Conservation (phyloP, 2,888 invertebrate species). For the Pogonocherus hispidulus region DNA sequence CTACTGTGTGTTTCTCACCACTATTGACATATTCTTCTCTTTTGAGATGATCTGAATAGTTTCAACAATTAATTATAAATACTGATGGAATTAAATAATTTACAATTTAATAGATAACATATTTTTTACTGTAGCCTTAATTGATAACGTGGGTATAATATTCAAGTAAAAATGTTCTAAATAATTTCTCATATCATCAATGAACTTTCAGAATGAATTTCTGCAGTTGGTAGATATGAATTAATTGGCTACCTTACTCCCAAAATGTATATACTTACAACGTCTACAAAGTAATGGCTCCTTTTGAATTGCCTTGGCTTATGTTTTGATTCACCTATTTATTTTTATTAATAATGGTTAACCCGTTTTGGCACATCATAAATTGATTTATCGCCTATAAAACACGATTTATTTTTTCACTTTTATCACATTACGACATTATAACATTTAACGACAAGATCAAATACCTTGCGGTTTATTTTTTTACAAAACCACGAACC, state of each 20-base stretch:
- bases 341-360: neutral
- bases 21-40: no score
- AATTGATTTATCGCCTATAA: conserved; percentile 24
- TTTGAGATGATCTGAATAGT: no score
- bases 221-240: neutral
- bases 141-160: no score
- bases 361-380: conserved; percentile 19
- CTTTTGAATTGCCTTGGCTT: neutral
- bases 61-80: no score
- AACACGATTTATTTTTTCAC: conserved; percentile 21
- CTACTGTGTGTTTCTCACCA: no score
- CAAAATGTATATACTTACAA: neutral
- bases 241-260: neutral
- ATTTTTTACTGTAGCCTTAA: no score
- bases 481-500: conserved; percentile 6
- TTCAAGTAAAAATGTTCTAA: no score
- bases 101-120: no score
- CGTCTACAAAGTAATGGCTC: neutral
- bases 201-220: neutral
- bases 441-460: conserved; percentile 15
- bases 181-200: no score
- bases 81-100: no score
- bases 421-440: no score
- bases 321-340: neutral
- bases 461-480: conserved; percentile 20